Conservation (phyloP, 1,140 invertebrate genomes). For the Lasioglossum albipes region DNA sequence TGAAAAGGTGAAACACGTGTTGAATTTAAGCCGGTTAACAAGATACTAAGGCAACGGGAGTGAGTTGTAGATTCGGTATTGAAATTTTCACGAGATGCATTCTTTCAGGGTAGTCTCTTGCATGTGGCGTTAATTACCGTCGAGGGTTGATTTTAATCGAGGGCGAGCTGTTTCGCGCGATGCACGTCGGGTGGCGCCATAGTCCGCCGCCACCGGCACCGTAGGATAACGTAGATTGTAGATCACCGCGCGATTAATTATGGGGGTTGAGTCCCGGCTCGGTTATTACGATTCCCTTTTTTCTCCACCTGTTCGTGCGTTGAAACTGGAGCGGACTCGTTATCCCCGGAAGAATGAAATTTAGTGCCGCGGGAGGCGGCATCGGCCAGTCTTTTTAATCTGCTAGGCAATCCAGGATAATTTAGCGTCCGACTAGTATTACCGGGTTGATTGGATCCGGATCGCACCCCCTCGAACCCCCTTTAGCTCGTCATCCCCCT, state of each 20-base stretch:
- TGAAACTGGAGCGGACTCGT: conserved; percentile 1
- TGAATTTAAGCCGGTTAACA: too few species aligned
- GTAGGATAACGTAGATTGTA: conserved; percentile 9
- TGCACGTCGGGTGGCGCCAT: background rate
- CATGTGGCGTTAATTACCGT: background rate
- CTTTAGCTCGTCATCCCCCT: too few species aligned
- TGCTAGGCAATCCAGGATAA: background rate
- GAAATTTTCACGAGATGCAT: too few species aligned
- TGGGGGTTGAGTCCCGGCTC: background rate
- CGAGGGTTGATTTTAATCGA: background rate
- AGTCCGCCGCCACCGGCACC: background rate
- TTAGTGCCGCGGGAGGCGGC: background rate
- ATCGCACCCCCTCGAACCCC: background rate
- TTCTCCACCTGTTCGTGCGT: background rate
- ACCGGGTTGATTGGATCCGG: background rate
- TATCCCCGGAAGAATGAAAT: conserved; percentile 4
- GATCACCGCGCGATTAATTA: conserved; percentile 21
- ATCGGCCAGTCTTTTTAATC: background rate
- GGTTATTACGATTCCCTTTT: conserved; percentile 4
- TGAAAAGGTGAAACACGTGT: too few species aligned
- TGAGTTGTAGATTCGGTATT: too few species aligned
- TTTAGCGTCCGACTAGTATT: background rate
- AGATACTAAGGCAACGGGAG: too few species aligned
- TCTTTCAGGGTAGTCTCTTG: too few species aligned
- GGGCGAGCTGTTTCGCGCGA: background rate